These are phyloP conservation scores for Anser cygnoides DNA, from an alignment of 2,113 vertebrate genomes.

Conservation along the genomic window DNA sequence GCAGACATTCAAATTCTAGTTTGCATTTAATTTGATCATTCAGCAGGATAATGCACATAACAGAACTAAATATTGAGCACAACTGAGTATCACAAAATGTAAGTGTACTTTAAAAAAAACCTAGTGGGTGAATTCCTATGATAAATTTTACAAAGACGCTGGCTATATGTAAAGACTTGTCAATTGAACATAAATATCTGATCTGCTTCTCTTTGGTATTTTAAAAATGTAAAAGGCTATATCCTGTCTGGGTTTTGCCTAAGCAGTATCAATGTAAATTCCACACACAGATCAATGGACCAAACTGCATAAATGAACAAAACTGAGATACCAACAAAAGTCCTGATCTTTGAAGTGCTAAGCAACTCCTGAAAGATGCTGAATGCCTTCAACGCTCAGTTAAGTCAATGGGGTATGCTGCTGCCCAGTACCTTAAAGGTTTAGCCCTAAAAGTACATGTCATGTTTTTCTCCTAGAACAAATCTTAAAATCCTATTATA, in stretches of 20 bases:
- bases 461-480: conserved; percentile 56
- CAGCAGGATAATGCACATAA: conserved; percentile 85
- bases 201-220: conserved; percentile 69
- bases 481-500: conserved; percentile 71
- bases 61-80: conserved; percentile 86
- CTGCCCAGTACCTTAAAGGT: conserved; percentile 54
- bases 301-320: conserved; percentile 60
- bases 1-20: conserved; percentile 86
- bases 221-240: conserved; percentile 69
- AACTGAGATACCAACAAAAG: conserved; percentile 63
- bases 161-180: conserved; percentile 72
- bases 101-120: conserved; percentile 79
- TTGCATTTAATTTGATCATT: conserved; percentile 86
- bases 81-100: conserved; percentile 81
- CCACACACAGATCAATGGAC: conserved; percentile 48
- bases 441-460: conserved; percentile 60
- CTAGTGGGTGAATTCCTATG: conserved; percentile 75
- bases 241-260: conserved; percentile 53
- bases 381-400: conserved; percentile 38
- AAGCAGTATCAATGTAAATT: conserved; percentile 57
- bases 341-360: conserved; percentile 57
- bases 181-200: conserved; percentile 75
- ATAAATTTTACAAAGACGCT: conserved; percentile 76
- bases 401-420: conserved; percentile 45
- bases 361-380: conserved; percentile 56